Evolutionary conservation across 2,888 invertebrate species (phyloP), one percentile per base, ranked within the genome.

Genomic region (Macaria notata): DNA sequence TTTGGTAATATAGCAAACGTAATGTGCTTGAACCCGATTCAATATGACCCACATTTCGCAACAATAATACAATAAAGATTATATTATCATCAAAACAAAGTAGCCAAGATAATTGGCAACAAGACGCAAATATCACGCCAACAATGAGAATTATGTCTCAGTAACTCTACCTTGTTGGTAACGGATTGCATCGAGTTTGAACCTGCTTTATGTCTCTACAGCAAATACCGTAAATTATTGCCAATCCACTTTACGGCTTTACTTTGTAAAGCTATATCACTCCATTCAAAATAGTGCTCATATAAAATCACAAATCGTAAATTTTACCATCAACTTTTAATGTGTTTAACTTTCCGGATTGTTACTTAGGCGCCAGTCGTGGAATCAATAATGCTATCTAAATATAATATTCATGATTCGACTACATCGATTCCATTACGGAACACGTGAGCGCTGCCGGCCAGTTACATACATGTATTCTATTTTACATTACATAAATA

Each of bases 231-330:
- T 66, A 68, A 69, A 68, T 68, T 69, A 71, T 72, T 74, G 69
- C 67, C 70, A 66, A 71, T 72, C 65, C 64, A 61, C 64, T 73
- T 73, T 71, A 75, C 70, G 55, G 66, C 65, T 65, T 64, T 66
- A 67, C 62, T 66, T 63, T 68, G 65, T 69, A 66, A 47, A 59
- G 58, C 64, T 68, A 65, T 47, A 58, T 55, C 65, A 65, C 65
- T 65, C 63, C 59, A 63, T 63, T 59, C 59, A 46, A 47, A 50
- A 51, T 64, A 62, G 62, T 62, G 61, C 64, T 62, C 44, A 57
- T 59, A 45, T 53, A 52, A 64, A 63, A 59, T 64, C 62, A 57
- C 59, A 62, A 66, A 62, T 61, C 66, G 63, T 67, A 68, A 70
- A 69, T 57, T 63, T 65, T 61, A 57, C 29, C 36, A 51, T 47